Evolutionary conservation across 2,888 invertebrate genomes (phyloP), one percentile per base, ranked within the genome.

Genomic region (Drosophila cognata): DNA sequence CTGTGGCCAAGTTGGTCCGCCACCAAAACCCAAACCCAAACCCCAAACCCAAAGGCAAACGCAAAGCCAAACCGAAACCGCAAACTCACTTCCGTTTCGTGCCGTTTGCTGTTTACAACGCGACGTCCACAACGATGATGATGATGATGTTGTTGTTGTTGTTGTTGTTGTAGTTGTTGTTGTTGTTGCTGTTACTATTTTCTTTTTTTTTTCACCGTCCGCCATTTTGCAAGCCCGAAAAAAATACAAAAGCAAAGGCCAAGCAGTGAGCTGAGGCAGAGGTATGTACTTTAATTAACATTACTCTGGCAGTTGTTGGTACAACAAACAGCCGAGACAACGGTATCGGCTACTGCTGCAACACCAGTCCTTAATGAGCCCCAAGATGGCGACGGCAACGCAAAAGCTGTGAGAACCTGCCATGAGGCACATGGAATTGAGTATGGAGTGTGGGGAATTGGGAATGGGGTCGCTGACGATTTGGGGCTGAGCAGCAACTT

Each of bases 81-180:
- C 88, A 88, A 84, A 87, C 77, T 89, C 85, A 89, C 89, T 89
- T 89, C 89, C 89, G 90, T 85, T 89, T 84, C 84, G 79, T 76
- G 66, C 74, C 63, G 63, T 74, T 77, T 74, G 65, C 65, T 78
- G 70, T 73, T 74, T 78, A 74, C 79, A 79, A 56, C 43, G 21
- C 60, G 52, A 59, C 61, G 56, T 53, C 31, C 64, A 41, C 70
- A 56, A 65, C 35, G 53, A 35, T 55, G 25, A 38, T 55, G 43
- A 28, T 55, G 35, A 6, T 55, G 21, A 10, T 50, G 28, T 6
- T 38, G 33, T 25, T 25, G 52, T 21, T 53, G 21, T 35, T 52
- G 38, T 52, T 35, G 21, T 33, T 7, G 29, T n/a, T 41, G n/a
- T 8, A 16, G 43, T 2, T 68, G 67, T 46, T 62, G 62, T 50